Conservation (phyloP, 2,888 invertebrate genomes). For the Rhopalosiphum nymphaeae region DNA sequence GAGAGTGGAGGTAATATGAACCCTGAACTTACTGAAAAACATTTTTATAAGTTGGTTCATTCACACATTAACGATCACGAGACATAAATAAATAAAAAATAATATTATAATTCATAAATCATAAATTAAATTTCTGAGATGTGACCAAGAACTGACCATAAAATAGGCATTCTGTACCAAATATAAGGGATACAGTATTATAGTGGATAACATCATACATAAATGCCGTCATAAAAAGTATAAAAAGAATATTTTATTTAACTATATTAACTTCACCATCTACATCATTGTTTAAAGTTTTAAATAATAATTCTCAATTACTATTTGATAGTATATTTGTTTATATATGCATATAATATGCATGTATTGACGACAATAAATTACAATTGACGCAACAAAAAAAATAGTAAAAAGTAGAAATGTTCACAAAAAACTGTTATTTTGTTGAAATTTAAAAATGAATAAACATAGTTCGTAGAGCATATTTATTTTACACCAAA, state of each 20-base stretch:
- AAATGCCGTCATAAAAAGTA: background rate
- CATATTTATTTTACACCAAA: too few species aligned
- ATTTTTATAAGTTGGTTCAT: background rate
- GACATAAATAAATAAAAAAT: background rate
- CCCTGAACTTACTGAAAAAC: background rate
- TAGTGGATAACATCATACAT: background rate
- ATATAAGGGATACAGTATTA: background rate
- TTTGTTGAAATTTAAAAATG: too few species aligned
- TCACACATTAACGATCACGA: background rate
- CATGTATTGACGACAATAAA: too few species aligned
- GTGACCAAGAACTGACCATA: background rate
- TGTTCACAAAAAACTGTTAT: too few species aligned
- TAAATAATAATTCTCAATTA: background rate
- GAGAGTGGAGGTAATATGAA: background rate
- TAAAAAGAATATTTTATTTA: background rate
- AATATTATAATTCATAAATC: background rate
- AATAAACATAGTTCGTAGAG: too few species aligned
- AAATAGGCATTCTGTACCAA: background rate
- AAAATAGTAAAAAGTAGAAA: too few species aligned
- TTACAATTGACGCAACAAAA: too few species aligned
- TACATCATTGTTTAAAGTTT: background rate
- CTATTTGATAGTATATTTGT: background rate
- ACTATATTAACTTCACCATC: background rate
- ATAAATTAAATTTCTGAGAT: background rate
- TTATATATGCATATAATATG: background rate